Percentiles rank a stretch among this genome's conserved stretches.
Evolutionary conservation across 2,113 vertebrate species (phyloP).

Genomic region (Phocoena sinus): DNA sequence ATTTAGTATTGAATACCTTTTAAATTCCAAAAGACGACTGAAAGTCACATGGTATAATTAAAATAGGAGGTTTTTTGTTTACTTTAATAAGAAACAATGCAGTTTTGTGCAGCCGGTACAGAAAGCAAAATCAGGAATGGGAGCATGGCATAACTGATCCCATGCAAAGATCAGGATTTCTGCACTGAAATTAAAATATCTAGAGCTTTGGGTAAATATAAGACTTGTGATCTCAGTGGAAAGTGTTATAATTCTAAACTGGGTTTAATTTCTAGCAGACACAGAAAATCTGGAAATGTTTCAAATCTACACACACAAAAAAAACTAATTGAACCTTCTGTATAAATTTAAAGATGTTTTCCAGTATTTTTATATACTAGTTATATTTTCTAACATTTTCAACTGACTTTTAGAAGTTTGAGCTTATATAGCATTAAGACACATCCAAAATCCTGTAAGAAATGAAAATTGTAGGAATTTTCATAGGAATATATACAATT

Average conservation of each 20-base stretch:
- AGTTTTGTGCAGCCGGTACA: not conserved
- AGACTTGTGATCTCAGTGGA: not conserved
- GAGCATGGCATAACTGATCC: not conserved
- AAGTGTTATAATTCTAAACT: slow-evolving; percentile 30
- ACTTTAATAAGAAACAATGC: slow-evolving; percentile 10
- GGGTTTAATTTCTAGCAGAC: slow-evolving; percentile 1
- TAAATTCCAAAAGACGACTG: slow-evolving; percentile 5
- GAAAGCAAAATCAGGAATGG: slow-evolving; percentile 14
- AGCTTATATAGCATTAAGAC: not conserved
- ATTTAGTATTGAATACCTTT: not conserved
- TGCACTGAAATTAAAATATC: slow-evolving; percentile 33
- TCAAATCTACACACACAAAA: slow-evolving; percentile 11
- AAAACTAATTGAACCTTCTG: not conserved
- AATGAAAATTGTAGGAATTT: not conserved
- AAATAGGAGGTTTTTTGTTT: not conserved
- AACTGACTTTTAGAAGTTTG: slow-evolving; percentile 8
- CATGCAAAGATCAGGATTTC: not conserved
- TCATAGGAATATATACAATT: not conserved
- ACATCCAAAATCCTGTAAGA: not conserved
- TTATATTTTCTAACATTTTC: slow-evolving; percentile 30
- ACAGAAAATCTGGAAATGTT: not conserved
- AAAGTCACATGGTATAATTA: not conserved
- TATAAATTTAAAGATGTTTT: slow-evolving; percentile 26
- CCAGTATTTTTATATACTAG: slow-evolving; percentile 33
- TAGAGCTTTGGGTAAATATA: slow-evolving; percentile 27